A percentile compares a stretch with the other conserved stretches of the same genome.
phyloP scores from a whole-genome alignment of 2,113 vertebrate genomes.

The Phrynosoma blainvillii region DNA sequence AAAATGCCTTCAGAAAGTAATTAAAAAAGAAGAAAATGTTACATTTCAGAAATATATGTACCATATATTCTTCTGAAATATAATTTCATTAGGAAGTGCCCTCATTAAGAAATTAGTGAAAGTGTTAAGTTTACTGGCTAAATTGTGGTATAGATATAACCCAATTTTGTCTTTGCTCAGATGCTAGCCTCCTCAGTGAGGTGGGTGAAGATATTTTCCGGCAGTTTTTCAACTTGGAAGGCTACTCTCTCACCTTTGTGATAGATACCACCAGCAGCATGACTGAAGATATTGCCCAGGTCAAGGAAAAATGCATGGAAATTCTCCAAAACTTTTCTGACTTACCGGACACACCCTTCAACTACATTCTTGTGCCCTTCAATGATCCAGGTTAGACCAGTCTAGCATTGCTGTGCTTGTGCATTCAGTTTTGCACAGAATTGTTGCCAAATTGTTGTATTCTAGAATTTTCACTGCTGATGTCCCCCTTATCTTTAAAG shows the following conservation, averaged over 20 bases:
- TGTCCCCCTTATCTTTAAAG: not conserved
- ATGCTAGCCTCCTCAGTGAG: not conserved
- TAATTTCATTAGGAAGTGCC: no score
- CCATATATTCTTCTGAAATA: no score
- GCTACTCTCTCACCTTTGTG: not conserved
- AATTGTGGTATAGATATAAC: not conserved
- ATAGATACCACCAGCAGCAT: not conserved
- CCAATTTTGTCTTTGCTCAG: not conserved
- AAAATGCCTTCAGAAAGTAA: no score
- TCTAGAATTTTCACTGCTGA: not conserved
- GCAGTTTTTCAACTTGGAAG: slow-evolving; percentile 7
- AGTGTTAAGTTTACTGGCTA: no score
- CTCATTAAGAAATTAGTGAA: no score
- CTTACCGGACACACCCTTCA: not conserved
- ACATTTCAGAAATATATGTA: no score
- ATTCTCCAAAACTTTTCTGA: not conserved
- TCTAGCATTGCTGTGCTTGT: not conserved
- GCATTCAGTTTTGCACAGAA: not conserved
- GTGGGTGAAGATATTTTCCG: not conserved
- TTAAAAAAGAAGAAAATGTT: no score
- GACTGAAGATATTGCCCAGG: not conserved
- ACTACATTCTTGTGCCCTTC: slow-evolving; percentile 6
- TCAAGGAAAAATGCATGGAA: not conserved
- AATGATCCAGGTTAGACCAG: slow-evolving; percentile 4
- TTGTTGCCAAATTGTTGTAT: not conserved